phyloP scores from a whole-genome alignment of 2,888 invertebrate species.

The Melipona bicolor region DNA sequence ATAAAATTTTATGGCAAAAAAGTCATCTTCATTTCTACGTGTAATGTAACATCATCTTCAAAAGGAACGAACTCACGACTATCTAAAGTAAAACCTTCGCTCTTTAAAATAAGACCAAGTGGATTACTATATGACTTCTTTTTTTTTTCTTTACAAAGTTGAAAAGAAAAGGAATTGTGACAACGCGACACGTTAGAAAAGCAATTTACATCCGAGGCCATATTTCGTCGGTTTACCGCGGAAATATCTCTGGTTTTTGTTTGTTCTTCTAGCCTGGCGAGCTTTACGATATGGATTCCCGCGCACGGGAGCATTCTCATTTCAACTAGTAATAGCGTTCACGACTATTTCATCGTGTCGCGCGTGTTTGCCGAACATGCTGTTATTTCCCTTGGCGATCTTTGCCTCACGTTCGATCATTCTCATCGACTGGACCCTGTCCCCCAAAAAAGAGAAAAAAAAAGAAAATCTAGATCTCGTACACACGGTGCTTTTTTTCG shows the following conservation, averaged over 20 bases:
- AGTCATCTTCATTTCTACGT: too few relatives aligned
- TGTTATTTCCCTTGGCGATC: slow-evolving; percentile 66
- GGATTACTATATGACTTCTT: too few relatives aligned
- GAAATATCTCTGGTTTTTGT: slow-evolving; percentile 9
- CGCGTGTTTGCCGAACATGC: slow-evolving; percentile 34
- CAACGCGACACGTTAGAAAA: background rate
- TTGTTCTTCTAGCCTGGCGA: background rate
- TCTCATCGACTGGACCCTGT: background rate
- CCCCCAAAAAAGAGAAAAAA: too few relatives aligned
- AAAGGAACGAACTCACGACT: too few relatives aligned
- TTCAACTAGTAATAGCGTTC: slow-evolving; percentile 37
- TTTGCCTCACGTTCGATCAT: slow-evolving; percentile 18
- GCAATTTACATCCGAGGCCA: background rate
- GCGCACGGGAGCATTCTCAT: slow-evolving; percentile 52
- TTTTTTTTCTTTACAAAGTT: too few relatives aligned
- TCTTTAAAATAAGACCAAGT: too few relatives aligned
- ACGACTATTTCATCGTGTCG: slow-evolving; percentile 45
- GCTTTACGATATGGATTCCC: slow-evolving; percentile 36
- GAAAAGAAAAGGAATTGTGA: too few relatives aligned
- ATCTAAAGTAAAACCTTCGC: too few relatives aligned
- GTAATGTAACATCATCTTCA: too few relatives aligned
- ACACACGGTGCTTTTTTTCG: background rate
- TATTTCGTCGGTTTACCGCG: background rate
- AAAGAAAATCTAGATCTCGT: background rate
- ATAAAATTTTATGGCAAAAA: too few relatives aligned